Evolutionary conservation across 1,140 invertebrate genomes (phyloP).

Genomic region (Sycobia sp.): DNA sequence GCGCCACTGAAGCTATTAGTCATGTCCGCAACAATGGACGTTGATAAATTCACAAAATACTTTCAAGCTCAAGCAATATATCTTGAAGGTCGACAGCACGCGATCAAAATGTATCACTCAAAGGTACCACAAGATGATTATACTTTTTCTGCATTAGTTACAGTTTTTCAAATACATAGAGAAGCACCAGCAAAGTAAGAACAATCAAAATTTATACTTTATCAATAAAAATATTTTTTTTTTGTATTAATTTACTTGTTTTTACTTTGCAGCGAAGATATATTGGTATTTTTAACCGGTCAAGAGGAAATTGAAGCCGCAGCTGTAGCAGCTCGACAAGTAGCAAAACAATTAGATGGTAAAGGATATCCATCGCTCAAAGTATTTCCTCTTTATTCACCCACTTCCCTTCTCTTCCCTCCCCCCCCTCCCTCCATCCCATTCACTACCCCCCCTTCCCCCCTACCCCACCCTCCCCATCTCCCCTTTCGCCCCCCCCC

Average conservation of each 20-base stretch:
- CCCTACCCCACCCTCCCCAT: too few species aligned
- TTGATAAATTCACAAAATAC: constrained; percentile 89
- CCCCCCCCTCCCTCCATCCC: too few species aligned
- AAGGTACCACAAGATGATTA: constrained; percentile 84
- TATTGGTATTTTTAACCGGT: constrained; percentile 97
- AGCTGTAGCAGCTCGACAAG: constrained; percentile 74
- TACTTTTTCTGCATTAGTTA: constrained; percentile 77
- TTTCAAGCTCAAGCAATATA: constrained; percentile 88
- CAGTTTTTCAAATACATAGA: constrained; percentile 90
- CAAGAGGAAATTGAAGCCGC: constrained; percentile 97
- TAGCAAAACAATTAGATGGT: constrained; percentile 70
- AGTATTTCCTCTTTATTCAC: constrained; percentile 83
- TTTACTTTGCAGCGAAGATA: constrained; percentile 71
- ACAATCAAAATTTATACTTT: constrained; percentile 2
- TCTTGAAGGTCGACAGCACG: constrained; percentile 86
- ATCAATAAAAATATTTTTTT: background rate
- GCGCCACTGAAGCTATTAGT: constrained; percentile 78
- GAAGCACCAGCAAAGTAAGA: constrained; percentile 79
- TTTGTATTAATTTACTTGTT: constrained; percentile 24
- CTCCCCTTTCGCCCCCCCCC: too few species aligned
- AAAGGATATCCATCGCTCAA: constrained; percentile 65
- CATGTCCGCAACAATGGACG: constrained; percentile 96
- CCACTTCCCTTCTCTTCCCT: too few species aligned
- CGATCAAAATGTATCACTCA: constrained; percentile 81
- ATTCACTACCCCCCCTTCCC: too few species aligned